Evolutionary conservation across 2,888 invertebrate genomes (phyloP), one percentile per base, ranked within the genome.

Genomic region (Apoderus coryli): DNA sequence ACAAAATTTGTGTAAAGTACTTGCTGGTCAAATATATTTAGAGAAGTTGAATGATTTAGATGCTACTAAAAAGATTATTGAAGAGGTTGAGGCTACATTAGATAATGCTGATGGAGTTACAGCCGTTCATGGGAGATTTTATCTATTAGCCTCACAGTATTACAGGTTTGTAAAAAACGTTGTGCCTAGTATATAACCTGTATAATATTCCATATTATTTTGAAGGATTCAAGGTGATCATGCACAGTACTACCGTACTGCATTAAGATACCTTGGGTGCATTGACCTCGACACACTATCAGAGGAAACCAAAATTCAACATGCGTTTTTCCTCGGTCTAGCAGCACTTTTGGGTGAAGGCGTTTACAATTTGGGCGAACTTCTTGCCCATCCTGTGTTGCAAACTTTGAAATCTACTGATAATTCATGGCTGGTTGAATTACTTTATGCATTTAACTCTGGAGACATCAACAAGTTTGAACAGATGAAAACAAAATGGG

Each of bases 321-420:
- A 85, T 46, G 96, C 96, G 0, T 85, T 89, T 52, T 76, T 90
- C 44, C 67, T 99, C 3, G 88, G 92, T 0, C 61, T 98, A 4
- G 96, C 98, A 1, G 96, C 93, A 0, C 68, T 98, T 13, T 63
- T 96, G 2, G 96, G 93, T 1, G 85, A 90, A 46, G 85, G 82
- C 12, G 86, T 99, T 11, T 98, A 95, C 56, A 98, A 98, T 56
- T 75, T 98, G 44, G 96, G 93, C 0, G 98, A 98, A 58, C 63
- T 99, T 57, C 60, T 96, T 25, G 92, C 92, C 1, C 96, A 98
- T 63, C 89, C 93, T 0, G 81, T 98, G 33, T 60, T 99, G 44
- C 77, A 86, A 41, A 75, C 85, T 0, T 62, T 98, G 25, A 75
- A 79, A 38, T 69, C 70, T 12, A 85, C 89, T 0, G 62, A 72